Conservation (phyloP, 2,797 vertebrate genomes). For the Nannoperca obscura region DNA sequence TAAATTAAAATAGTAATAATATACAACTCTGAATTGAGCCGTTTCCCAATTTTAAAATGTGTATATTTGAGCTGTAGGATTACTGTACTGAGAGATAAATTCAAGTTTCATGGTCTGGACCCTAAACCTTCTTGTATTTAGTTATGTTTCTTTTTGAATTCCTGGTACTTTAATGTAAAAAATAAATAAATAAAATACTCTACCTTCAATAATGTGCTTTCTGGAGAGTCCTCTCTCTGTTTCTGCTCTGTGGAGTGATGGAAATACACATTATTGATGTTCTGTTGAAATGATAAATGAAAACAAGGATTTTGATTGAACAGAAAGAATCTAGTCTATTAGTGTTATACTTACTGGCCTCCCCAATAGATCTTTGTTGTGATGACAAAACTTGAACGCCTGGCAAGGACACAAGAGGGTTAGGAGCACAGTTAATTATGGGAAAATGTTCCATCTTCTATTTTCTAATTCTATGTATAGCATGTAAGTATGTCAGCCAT, state of each 20-base stretch:
- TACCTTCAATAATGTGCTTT: constrained; percentile 96
- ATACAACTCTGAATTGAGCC: neutral
- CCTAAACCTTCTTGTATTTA: neutral
- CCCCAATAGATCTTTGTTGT: constrained; percentile 96
- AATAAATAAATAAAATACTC: neutral
- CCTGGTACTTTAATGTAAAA: neutral
- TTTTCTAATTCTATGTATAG: neutral
- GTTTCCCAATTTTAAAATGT: neutral
- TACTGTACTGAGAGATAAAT: neutral
- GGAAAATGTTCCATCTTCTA: neutral
- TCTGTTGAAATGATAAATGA: constrained; percentile 16
- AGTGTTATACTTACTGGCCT: constrained; percentile 90
- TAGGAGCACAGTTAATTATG: constrained; percentile 3
- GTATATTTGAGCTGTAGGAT: constrained; percentile 1
- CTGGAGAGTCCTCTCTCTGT: constrained; percentile 93
- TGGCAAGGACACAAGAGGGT: constrained; percentile 62
- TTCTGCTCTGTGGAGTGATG: constrained; percentile 86
- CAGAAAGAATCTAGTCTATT: neutral
- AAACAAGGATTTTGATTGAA: neutral
- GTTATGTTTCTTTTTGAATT: neutral
- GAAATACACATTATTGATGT: constrained; percentile 41
- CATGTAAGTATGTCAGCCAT: neutral
- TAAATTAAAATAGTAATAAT: neutral
- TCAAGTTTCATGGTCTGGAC: neutral
- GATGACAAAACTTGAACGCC: constrained; percentile 94